Percentiles rank a stretch among this genome's conserved stretches.
phyloP scores from a whole-genome alignment of 2,888 invertebrate genomes.

The Catocala nupta region DNA sequence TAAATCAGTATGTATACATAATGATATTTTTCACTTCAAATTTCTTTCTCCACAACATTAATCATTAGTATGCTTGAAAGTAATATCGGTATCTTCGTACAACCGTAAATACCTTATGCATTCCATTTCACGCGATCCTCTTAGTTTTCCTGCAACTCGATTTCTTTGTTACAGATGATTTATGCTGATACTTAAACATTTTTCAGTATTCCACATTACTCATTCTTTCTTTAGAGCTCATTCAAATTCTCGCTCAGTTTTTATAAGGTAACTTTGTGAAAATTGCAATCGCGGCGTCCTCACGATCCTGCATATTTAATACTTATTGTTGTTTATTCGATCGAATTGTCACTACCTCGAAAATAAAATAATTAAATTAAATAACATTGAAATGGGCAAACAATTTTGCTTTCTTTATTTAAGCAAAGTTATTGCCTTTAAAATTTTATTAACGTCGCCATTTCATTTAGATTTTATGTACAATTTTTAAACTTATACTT shows the following conservation, averaged over 20 bases:
- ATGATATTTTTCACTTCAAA: conserved; percentile 7
- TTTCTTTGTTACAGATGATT: conserved; percentile 65
- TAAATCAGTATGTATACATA: background rate
- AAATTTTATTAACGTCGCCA: conserved; percentile 12
- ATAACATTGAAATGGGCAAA: conserved; percentile 12
- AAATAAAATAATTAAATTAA: background rate
- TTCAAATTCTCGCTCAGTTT: conserved; percentile 48
- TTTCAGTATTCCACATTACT: conserved; percentile 60
- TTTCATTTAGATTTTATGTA: conserved; percentile 23
- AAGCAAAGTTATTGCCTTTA: conserved; percentile 11
- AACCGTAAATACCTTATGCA: conserved; percentile 47
- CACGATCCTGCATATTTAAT: conserved; percentile 1
- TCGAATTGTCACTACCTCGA: no score
- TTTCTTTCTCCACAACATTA: conserved; percentile 9
- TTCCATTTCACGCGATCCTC: conserved; percentile 49
- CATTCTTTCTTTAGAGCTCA: conserved; percentile 52
- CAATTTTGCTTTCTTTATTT: conserved; percentile 14
- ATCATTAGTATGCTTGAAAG: conserved; percentile 25
- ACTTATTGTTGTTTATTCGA: background rate
- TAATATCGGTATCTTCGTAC: conserved; percentile 32
- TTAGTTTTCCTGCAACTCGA: conserved; percentile 54
- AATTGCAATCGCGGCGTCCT: conserved; percentile 33
- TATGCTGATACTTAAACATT: conserved; percentile 65
- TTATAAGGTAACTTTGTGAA: conserved; percentile 35
- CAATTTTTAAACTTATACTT: conserved; percentile 15